phyloP scores from a whole-genome alignment of 2,888 invertebrate genomes.

The Dicycla oo region DNA sequence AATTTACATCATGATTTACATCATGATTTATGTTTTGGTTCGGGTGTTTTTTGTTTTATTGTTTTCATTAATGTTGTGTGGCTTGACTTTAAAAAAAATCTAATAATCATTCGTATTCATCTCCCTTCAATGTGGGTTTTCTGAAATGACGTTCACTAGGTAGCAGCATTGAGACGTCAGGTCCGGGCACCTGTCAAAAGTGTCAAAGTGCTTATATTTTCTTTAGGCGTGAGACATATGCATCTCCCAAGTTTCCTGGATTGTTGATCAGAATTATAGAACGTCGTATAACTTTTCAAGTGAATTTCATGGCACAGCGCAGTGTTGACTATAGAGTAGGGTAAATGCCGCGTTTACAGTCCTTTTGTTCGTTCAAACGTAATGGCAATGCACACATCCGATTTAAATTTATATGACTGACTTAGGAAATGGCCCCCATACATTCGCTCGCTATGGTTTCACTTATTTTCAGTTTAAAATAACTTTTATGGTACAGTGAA shows the following conservation, averaged over 20 bases:
- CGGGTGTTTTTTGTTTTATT: too few relatives aligned
- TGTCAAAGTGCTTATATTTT: too few relatives aligned
- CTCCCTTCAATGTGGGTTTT: too few relatives aligned
- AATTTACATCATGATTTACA: background rate
- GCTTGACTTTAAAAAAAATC: too few relatives aligned
- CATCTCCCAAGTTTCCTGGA: background rate
- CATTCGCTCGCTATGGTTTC: conserved; percentile 51
- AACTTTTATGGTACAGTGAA: conserved; percentile 43
- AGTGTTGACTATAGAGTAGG: background rate
- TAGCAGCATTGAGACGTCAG: too few relatives aligned
- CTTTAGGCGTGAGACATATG: too few relatives aligned
- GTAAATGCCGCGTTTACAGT: conserved; percentile 32
- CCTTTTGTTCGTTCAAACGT: conserved; percentile 59
- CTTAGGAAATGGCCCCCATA: conserved; percentile 76
- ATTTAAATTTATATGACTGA: conserved; percentile 71
- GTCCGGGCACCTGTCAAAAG: too few relatives aligned
- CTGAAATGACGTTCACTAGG: too few relatives aligned
- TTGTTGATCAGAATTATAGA: background rate
- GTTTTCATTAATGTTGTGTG: background rate
- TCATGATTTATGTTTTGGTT: conserved; percentile 1
- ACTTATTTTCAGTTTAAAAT: conserved; percentile 58
- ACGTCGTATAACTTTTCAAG: conserved; percentile 1
- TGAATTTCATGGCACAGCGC: conserved; percentile 25
- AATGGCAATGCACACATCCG: conserved; percentile 73
- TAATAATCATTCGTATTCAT: too few relatives aligned